Evolutionary conservation across 2,797 vertebrate species (phyloP).

Genomic region (Craterocephalus amniculus): DNA sequence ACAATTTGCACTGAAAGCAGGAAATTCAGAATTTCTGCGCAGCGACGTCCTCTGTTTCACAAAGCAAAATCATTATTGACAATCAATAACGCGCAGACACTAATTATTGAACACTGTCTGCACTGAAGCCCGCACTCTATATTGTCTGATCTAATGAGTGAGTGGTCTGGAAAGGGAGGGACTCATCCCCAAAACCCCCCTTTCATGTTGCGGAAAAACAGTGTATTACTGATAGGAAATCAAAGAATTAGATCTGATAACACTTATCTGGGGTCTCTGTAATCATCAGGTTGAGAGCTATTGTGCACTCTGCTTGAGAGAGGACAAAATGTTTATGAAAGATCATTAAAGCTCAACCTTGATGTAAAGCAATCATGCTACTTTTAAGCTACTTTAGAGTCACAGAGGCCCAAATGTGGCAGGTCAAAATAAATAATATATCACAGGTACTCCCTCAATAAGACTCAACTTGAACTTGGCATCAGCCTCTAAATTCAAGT

Average conservation of each 20-base stretch:
- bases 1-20: conserved; percentile 50
- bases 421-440: not conserved
- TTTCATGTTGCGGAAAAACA: conserved; percentile 28
- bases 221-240: conserved; percentile 10
- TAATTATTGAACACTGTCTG: conserved; percentile 72
- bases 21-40: conserved; percentile 32
- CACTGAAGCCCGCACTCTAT: conserved; percentile 29
- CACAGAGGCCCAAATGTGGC: not conserved
- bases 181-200: not conserved
- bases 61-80: conserved; percentile 53
- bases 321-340: not conserved
- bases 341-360: not conserved
- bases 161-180: conserved; percentile 23
- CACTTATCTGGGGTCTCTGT: not conserved
- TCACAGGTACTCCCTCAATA: not conserved
- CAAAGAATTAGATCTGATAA: conserved; percentile 3
- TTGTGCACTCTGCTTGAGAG: not conserved
- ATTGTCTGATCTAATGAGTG: conserved; percentile 45
- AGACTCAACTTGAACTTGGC: not conserved
- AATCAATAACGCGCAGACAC: conserved; percentile 73
- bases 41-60: conserved; percentile 45
- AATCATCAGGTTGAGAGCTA: not conserved
- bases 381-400: not conserved
- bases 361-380: not conserved
- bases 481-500: not conserved